A percentile compares a stretch with the other conserved stretches of the same genome.
These are phyloP conservation scores for Brachionus koreanus DNA, from an alignment of 1,140 invertebrate genomes.

Conservation along the genomic window DNA sequence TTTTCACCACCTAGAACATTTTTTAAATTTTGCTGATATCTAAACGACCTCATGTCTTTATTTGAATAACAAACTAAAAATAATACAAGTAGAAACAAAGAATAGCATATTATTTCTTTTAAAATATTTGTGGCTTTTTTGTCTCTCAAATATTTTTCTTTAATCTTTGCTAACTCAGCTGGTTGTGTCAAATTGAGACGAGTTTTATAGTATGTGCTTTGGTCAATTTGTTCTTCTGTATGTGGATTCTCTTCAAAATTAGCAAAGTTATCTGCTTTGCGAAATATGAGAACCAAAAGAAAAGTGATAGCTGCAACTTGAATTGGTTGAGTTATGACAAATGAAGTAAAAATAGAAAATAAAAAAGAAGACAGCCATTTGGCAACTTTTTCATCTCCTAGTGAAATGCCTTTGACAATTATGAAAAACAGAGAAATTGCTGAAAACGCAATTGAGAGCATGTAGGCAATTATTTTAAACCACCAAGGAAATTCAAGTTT, in stretches of 20 bases:
- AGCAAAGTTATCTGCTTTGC: no score
- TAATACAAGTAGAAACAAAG: slow-evolving; percentile 60
- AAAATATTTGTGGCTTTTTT: slow-evolving; percentile 60
- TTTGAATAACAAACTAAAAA: slow-evolving; percentile 60
- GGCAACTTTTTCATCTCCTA: slow-evolving; percentile 29
- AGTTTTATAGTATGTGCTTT: slow-evolving; percentile 49
- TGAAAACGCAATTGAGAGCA: background rate
- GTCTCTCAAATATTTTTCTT: slow-evolving; percentile 54
- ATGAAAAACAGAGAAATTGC: slow-evolving; percentile 27
- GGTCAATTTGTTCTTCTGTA: slow-evolving; percentile 50
- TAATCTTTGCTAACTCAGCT: slow-evolving; percentile 38
- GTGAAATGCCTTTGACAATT: background rate
- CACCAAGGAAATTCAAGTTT: slow-evolving; percentile 40
- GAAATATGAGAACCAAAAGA: no score
- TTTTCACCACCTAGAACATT: slow-evolving; percentile 52
- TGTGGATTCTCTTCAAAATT: background rate
- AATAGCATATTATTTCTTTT: slow-evolving; percentile 59
- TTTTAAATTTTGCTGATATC: slow-evolving; percentile 57
- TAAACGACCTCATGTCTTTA: slow-evolving; percentile 55
- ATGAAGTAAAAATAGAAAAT: background rate
- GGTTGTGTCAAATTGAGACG: background rate
- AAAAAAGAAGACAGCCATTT: slow-evolving; percentile 27
- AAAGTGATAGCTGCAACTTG: background rate
- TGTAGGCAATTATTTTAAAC: slow-evolving; percentile 21
- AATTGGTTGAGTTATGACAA: slow-evolving; percentile 20